phyloP scores from a whole-genome alignment of 2,888 invertebrate genomes.

The Hylaea fasciaria region DNA sequence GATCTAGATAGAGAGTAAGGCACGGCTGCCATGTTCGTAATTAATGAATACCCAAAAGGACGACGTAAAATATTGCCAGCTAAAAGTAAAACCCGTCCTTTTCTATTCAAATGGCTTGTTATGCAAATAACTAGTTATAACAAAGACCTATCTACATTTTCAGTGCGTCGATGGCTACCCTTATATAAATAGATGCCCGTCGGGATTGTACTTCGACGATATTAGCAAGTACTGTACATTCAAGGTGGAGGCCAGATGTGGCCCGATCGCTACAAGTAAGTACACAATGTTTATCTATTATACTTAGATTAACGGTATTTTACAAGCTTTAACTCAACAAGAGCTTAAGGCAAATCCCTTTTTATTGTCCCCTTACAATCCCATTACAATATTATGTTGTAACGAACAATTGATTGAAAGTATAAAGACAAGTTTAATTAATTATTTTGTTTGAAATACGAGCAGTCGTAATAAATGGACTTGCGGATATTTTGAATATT shows the following conservation, averaged over 20 bases:
- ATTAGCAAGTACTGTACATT: slow-evolving; percentile 96
- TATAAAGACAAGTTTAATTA: slow-evolving; percentile 36
- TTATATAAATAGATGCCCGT: slow-evolving; percentile 94
- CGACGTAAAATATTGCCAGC: slow-evolving; percentile 20
- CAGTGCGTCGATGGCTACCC: slow-evolving; percentile 96
- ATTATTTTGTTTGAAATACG: slow-evolving; percentile 42
- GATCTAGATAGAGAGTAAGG: background rate
- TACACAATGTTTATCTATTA: slow-evolving; percentile 47
- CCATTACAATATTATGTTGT: slow-evolving; percentile 33
- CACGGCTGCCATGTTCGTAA: slow-evolving; percentile 8
- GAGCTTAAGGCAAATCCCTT: slow-evolving; percentile 24
- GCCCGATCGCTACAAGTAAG: slow-evolving; percentile 95
- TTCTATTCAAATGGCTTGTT: slow-evolving; percentile 20
- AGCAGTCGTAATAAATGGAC: slow-evolving; percentile 34
- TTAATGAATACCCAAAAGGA: slow-evolving; percentile 22
- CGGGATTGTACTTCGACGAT: slow-evolving; percentile 95
- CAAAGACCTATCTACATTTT: slow-evolving; percentile 49
- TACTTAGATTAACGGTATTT: slow-evolving; percentile 17
- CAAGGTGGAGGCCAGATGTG: slow-evolving; percentile 94
- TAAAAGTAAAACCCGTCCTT: slow-evolving; percentile 12
- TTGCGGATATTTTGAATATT: slow-evolving; percentile 40
- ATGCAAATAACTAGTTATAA: slow-evolving; percentile 33
- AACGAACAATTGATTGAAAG: slow-evolving; percentile 32
- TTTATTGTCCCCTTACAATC: slow-evolving; percentile 34
- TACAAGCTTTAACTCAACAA: slow-evolving; percentile 19